A percentile compares a stretch with the other conserved stretches of the same genome.
Conservation (phyloP, 2,113 vertebrate species). For the Pipa parva region DNA sequence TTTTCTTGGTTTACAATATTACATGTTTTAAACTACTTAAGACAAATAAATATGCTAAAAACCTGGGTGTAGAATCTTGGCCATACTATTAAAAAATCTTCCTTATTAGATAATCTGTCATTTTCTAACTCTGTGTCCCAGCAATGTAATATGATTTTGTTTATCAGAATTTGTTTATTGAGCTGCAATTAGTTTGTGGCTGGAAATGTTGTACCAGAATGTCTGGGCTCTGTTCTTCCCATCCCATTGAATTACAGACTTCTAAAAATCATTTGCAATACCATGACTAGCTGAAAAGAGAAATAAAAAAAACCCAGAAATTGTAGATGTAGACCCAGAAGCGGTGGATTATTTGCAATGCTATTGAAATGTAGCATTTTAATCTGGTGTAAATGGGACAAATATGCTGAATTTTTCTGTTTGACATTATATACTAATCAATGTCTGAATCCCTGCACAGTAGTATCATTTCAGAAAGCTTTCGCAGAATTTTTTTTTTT, state of each 20-base stretch:
- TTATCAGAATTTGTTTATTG: slow-evolving; percentile 18
- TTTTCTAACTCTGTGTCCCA: slow-evolving; percentile 2
- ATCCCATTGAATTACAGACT: slow-evolving; percentile 12
- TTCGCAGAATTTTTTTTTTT: no score
- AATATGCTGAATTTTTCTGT: no score
- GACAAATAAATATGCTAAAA: background rate
- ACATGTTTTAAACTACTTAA: no score
- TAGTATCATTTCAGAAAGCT: no score
- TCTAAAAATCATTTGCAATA: background rate
- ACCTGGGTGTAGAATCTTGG: background rate
- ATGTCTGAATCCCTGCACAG: no score
- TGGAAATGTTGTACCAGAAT: background rate
- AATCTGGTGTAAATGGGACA: no score
- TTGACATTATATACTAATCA: no score
- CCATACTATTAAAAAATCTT: background rate
- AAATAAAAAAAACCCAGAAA: background rate
- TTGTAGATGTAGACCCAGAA: background rate
- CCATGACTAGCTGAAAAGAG: background rate
- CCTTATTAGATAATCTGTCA: slow-evolving; percentile 12
- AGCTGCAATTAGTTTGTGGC: slow-evolving; percentile 16
- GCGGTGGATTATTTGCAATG: no score
- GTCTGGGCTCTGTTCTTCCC: slow-evolving; percentile 8
- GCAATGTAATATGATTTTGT: slow-evolving; percentile 8
- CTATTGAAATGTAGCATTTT: no score
- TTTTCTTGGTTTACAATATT: no score